Base-by-base conservation (phyloP, 2,113 vertebrate genomes). In the Alouatta palliata region DNA sequence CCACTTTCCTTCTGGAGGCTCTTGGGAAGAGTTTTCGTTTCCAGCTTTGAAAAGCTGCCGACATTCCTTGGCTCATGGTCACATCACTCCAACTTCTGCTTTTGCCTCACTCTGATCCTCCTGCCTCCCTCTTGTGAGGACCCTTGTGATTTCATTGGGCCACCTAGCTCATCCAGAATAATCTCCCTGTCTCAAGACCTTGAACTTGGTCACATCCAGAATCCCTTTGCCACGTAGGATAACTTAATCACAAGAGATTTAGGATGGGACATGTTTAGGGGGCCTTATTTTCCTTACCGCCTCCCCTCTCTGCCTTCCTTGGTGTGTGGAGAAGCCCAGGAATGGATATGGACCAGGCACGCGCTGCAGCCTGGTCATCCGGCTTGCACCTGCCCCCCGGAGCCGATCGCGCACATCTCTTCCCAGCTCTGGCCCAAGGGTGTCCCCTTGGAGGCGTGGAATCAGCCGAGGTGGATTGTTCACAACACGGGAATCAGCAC, bases 341-440 rank as follows among this genome's bases (percentile, higher is more conserved):
- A 6, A 8, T 54, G 56, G 6, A 7, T 30, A 10, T 40, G 47
- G 79, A 14, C 40, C 0, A 14, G 45, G 37, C 20, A 5, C 2
- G 0, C 43, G 37, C 43, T 8, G 23, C 82, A 79, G 20, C 45
- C 1, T 0, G 32, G 25, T 81, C 14, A 8, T 14, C 56, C 1
- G 0, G 23, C 37, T 9, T 11, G 35, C 6, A 27, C 5, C n/a
- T 25, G 64, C 43, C 61, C 71, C n/a, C 2, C 19, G 19, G 73
- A 35, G 66, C 30, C 0, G 0, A 6, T 30, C 0, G 0, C 8
- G 7, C 11, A 0, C 3, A 0, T 37, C 75, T 21, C 49, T 82
- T 37, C 25, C 23, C 25, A 56, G 5, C 25, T 14, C 5, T 86
- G 58, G 56, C 6, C 37, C 23, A 2, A 47, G 4, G 16, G 8